Percentiles rank a stretch among this genome's conserved stretches.
These are phyloP conservation scores for Etheostoma cragini DNA, from an alignment of 2,113 vertebrate genomes.

Conservation along the genomic window DNA sequence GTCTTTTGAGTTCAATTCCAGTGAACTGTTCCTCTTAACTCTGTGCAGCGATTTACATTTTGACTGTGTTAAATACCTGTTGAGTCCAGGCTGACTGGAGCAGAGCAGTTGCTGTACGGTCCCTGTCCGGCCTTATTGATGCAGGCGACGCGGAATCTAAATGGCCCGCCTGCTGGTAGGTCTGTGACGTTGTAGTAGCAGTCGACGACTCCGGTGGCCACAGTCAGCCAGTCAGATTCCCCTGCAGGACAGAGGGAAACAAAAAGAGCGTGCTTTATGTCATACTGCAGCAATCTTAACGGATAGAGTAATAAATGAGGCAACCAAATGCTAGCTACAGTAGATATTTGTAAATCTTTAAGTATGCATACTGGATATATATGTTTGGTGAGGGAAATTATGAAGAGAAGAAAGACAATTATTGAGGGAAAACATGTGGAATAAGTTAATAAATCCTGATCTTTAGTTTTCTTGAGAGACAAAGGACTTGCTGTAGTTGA, in stretches of 20 bases:
- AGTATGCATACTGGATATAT: neutral
- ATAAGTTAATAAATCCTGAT: neutral
- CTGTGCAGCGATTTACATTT: neutral
- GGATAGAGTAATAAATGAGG: neutral
- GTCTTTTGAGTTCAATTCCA: neutral
- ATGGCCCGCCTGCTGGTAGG: conserved; percentile 76
- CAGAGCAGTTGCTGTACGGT: conserved; percentile 89
- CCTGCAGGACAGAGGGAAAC: conserved; percentile 76
- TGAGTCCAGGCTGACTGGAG: conserved; percentile 83
- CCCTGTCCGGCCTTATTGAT: conserved; percentile 94
- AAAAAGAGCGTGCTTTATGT: neutral
- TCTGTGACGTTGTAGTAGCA: conserved; percentile 95
- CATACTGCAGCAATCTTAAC: neutral
- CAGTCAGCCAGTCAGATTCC: conserved; percentile 87
- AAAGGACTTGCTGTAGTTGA: neutral
- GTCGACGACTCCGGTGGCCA: conserved; percentile 87
- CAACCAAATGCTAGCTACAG: neutral
- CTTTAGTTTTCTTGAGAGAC: neutral
- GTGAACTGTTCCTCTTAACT: neutral
- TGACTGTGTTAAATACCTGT: conserved; percentile 77
- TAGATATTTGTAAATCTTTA: neutral
- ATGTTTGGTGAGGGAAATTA: neutral
- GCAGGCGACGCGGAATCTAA: conserved; percentile 91
- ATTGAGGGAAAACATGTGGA: neutral
- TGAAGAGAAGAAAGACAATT: neutral